phyloP scores from a whole-genome alignment of 2,113 vertebrate species.

The Tachysurus vachellii region DNA sequence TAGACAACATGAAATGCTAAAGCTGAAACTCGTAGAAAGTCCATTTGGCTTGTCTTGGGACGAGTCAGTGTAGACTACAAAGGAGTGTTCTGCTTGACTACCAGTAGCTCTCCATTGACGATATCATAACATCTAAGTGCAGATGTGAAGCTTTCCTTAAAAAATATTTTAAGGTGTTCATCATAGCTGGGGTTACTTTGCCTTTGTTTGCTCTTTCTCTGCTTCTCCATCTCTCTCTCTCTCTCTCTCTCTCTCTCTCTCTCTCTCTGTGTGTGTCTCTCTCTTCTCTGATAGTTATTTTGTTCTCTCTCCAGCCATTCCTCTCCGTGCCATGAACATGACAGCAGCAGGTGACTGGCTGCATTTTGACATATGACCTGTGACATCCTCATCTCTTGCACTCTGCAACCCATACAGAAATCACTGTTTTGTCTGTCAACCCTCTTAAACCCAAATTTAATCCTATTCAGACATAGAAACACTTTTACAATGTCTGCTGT shows the following conservation, averaged over 20 bases:
- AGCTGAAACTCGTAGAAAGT: background rate
- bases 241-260: conserved; percentile 61
- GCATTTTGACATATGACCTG: conserved; percentile 71
- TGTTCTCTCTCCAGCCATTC: conserved; percentile 86
- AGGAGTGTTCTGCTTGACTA: background rate
- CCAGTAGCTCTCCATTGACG: background rate
- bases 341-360: conserved; percentile 97
- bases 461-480: background rate
- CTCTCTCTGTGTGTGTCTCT: conserved; percentile 43
- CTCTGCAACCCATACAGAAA: conserved; percentile 43
- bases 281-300: conserved; percentile 74
- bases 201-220: conserved; percentile 49
- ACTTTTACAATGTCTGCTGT: background rate
- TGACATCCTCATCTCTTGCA: conserved; percentile 42
- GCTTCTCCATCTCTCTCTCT: conserved; percentile 44
- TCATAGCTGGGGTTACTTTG: background rate
- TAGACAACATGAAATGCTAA: background rate
- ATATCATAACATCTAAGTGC: background rate
- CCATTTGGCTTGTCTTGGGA: background rate
- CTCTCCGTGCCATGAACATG: conserved; percentile 96
- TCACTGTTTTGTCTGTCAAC: conserved; percentile 73
- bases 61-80: background rate
- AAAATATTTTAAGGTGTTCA: background rate
- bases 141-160: no score
- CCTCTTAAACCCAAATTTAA: background rate